Evolutionary conservation across 2,888 invertebrate genomes (phyloP).

Genomic region (Cataglyphis altisquamis): DNA sequence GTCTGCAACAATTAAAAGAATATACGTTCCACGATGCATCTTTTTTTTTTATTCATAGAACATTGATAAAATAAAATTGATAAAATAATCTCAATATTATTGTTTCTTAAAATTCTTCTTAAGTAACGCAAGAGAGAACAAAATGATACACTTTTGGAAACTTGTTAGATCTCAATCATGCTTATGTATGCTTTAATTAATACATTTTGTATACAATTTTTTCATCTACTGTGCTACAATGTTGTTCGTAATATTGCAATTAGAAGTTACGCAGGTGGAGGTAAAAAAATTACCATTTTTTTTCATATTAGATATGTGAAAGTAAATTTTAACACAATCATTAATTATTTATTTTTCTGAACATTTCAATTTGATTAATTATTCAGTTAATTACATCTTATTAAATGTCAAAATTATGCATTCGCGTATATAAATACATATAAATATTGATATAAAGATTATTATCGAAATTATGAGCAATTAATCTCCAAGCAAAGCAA

Average conservation of each 20-base stretch:
- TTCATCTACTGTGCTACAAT: neutral
- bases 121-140: neutral
- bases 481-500: conserved; percentile 64
- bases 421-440: neutral
- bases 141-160: conserved; percentile 13
- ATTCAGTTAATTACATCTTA: neutral
- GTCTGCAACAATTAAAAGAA: conserved; percentile 80
- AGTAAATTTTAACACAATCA: neutral
- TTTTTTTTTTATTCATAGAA: neutral
- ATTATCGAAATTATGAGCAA: conserved; percentile 20
- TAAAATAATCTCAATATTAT: neutral
- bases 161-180: conserved; percentile 28
- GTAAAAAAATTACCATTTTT: neutral
- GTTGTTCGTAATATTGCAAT: conserved; percentile 5
- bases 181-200: conserved; percentile 20
- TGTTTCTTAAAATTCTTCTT: conserved; percentile 19
- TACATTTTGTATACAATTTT: conserved; percentile 13
- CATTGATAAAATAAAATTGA: neutral
- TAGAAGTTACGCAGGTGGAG: neutral
- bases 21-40: neutral
- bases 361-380: neutral
- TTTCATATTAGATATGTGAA: neutral
- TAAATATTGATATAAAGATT: conserved; percentile 2
- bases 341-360: neutral
- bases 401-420: neutral